Base-by-base conservation (phyloP, 92 coral and sea anemone genomes). In the Epizoanthus ramosus region DNA sequence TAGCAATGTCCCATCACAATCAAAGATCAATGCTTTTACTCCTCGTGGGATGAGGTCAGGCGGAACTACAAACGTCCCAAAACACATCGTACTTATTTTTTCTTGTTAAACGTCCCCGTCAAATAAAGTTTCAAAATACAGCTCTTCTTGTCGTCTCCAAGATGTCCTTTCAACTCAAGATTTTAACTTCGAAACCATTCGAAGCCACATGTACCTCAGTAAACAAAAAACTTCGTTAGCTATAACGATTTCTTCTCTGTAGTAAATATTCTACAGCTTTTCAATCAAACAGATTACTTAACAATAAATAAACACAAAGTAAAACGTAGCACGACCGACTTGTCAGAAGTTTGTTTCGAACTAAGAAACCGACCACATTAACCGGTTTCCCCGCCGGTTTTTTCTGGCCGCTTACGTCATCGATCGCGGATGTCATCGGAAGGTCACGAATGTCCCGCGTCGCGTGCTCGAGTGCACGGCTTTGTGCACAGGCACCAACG, bases 1-100 rank as follows among this genome's bases (percentile, higher is more conserved):
- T 35, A 95, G 74, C 10, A 95, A 56, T 5, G 98, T 95, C 12
- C 98, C 98, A 89, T 95, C 98, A 66, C 97, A 95, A 79, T 95
- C 98, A 72, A 95, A 93, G 18, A 95, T 89, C 59, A 95, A 64
- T 9, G 90, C 98, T 88, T 93, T 92, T 10, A 93, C 90, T 68
- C 89, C 92, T 64, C 74, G 79, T 21, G 97, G 90, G 57, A 93
- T 59, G 16, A 86, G 75, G 54, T 83, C 85, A 2, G 60, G 58
- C 15, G 74, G 85, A 79, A 80, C 52, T 33, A 63, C 71, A 63
- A 61, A 63, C 16, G 82, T 77, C 43, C 71, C 82, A 77, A 77
- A 77, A 77, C 82, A 77, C 82, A 77, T 77, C 37, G 31, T 63
- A 39, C 25, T 19, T 73, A 4, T 59, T 60, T 3, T 28, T 28